These are phyloP conservation scores for Bedellia somnulentella DNA, from an alignment of 2,888 invertebrate genomes.

Conservation along the genomic window DNA sequence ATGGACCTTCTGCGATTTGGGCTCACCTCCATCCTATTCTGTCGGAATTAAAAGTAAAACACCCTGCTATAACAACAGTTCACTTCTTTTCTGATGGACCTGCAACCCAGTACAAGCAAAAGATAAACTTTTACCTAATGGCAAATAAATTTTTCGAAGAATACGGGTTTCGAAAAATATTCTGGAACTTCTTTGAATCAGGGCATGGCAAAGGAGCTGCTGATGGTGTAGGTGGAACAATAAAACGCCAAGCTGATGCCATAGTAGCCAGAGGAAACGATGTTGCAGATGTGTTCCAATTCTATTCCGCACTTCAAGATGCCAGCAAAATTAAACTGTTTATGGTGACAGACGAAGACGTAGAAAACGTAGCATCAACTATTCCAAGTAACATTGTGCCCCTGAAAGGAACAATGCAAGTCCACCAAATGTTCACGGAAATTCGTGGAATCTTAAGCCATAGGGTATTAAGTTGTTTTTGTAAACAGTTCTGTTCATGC, in stretches of 20 bases:
- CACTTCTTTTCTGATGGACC: too few relatives aligned
- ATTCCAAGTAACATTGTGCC: constrained; percentile 1
- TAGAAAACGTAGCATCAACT: constrained; percentile 2
- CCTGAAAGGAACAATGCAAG: constrained; percentile 7
- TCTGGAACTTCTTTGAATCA: not conserved
- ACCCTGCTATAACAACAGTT: too few relatives aligned
- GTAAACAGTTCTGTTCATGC: constrained; percentile 6
- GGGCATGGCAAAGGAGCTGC: not conserved
- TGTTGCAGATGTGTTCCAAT: constrained; percentile 1
- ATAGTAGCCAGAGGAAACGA: constrained; percentile 2
- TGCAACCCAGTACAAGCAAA: not conserved
- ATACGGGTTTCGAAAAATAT: not conserved
- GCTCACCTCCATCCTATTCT: constrained; percentile 4
- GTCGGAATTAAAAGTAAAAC: too few relatives aligned
- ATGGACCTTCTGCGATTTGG: constrained; percentile 4
- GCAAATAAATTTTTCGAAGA: not conserved
- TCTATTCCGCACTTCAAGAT: not conserved
- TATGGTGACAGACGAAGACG: constrained; percentile 3
- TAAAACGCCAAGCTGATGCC: constrained; percentile 1
- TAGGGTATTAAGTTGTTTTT: constrained; percentile 7
- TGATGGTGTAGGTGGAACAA: too few relatives aligned
- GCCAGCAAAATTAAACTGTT: constrained; percentile 1
- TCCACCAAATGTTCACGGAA: constrained; percentile 9
- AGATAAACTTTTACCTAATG: not conserved
- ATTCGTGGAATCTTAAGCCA: constrained; percentile 6